Base-by-base conservation (phyloP, 2,113 vertebrate genomes). In the Eurypyga helias region DNA sequence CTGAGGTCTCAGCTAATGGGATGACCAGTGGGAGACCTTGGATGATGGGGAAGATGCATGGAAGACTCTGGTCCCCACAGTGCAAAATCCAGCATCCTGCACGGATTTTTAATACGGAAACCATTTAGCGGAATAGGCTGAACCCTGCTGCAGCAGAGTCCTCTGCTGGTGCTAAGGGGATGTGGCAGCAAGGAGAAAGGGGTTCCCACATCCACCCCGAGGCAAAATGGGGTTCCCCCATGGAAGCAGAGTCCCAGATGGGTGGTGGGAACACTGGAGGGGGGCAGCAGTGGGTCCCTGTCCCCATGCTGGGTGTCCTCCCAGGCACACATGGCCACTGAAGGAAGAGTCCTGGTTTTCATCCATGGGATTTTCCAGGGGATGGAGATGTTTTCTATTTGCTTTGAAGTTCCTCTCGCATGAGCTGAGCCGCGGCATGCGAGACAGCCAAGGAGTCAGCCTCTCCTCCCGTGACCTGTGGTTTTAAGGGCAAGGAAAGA, bases 81-180 rank as follows among this genome's bases (percentile, higher is more conserved):
- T 4, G 17, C 69, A 28, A 29, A 41, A 41, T 41, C 9, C 48
- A 43, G 17, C 49, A 78, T 43, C 33, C 45, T 38, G 31, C 6
- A 1, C 21, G 55, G 62, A 4, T 65, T 48, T 86, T 58, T 15
- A 18, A 12, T 15, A 19, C 19, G 24, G 43, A 34, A 71, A 8
- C 8, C 7, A 8, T 46, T n/a, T 1, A 10, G 2, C 31, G 65
- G 46, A 28, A 10, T 0, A 11, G 13, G 10, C 31, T 54, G 87
- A 85, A 34, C 20, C 71, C 38, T 96, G 87, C 67, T 9, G 77
- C 94, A 88, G 92, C 88, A 95, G 95, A 96, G 92, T 94, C 96
- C 93, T 94, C 96, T 95, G 93, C 92, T 94, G 96, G 92, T 91
- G 86, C 46, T 33, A 28, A 29, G 34, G 51, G 46, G 60, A 80